Percentiles rank a stretch among this genome's conserved stretches.
phyloP scores from a whole-genome alignment of 2,113 vertebrate species.

The Opisthocomus hoazin region DNA sequence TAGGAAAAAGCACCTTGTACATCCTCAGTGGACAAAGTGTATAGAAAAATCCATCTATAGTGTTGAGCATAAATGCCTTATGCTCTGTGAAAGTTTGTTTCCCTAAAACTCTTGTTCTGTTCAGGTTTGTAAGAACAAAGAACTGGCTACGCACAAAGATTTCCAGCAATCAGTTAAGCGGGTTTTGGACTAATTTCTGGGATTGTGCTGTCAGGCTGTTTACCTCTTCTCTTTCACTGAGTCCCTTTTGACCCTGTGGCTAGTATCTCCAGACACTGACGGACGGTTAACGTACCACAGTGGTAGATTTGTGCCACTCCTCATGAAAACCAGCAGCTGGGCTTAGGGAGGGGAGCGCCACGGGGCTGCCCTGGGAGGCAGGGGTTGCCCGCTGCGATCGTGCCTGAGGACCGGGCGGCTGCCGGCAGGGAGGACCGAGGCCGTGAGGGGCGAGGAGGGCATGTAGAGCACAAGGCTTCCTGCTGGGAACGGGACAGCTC shows the following conservation, averaged over 20 bases:
- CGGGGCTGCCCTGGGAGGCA: fast-evolving
- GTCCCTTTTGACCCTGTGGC: neutral
- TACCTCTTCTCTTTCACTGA: neutral
- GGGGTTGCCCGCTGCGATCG: fast-evolving
- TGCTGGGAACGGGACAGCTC: fast-evolving
- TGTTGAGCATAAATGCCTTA: neutral
- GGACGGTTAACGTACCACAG: neutral
- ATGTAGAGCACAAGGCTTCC: neutral
- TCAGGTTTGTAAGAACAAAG: neutral
- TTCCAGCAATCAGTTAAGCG: neutral
- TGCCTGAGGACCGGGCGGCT: too few species aligned
- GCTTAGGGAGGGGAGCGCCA: neutral
- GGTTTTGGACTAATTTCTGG: neutral
- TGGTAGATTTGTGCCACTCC: neutral
- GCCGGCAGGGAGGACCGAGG: neutral
- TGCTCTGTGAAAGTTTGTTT: neutral
- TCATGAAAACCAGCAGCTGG: neutral
- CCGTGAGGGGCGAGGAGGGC: neutral
- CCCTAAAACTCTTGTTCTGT: neutral
- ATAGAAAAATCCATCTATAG: neutral
- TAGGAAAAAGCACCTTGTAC: neutral
- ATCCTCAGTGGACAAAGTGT: neutral
- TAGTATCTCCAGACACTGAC: neutral
- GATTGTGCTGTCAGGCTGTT: neutral
- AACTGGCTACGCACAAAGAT: neutral